Base-by-base conservation (phyloP, 2,797 vertebrate genomes). In the Lepilemur ruficaudatus region DNA sequence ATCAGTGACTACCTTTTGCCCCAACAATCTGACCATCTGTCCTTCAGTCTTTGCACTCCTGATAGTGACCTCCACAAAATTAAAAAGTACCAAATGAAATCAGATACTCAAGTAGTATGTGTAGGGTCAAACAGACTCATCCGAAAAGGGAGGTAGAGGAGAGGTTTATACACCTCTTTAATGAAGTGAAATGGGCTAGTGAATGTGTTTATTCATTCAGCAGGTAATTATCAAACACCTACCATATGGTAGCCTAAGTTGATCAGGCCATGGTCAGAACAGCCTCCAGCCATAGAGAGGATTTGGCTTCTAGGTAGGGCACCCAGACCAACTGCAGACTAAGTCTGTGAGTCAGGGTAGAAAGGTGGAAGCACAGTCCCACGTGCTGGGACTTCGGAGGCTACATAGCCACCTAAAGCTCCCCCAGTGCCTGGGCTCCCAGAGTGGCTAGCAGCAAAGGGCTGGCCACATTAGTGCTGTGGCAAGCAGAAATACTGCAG, bases 21-120 rank as follows among this genome's bases (percentile, higher is more conserved):
- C 50, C 67, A 23, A 10, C 18, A 4, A 61, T 79, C 86, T 52
- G 46, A 79, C 59, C 85, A 13, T 65, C 46, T 89, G 7, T 67
- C 78, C 78, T 96, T 83, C 25, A 38, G 78, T 88, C 43, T 65
- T 73, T 57, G 35, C 20, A 63, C 10, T 93, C 48, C 75, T 87
- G 32, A 46, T 41, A 65, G 55, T 91, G 83, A 87, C 67, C 78
- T 61, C 18, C 57, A 57, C 76, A 87, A 67, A 80, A 73, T 4
- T 35, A 91, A 79, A 90, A 88, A 6, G 15, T 70, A n/a, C 41
- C 80, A 87, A 10, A 41, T 93, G 91, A 89, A 93, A n/a, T 70
- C 38, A 79, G 30, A 72, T 55, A 69, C 22, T 48, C 63, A 83
- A 43, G 55, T 23, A 30, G 22, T n/a, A 43, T 46, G 12, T 25